Evolutionary conservation across 2,888 invertebrate species (phyloP).

Genomic region (Eubasilissa splendida): DNA sequence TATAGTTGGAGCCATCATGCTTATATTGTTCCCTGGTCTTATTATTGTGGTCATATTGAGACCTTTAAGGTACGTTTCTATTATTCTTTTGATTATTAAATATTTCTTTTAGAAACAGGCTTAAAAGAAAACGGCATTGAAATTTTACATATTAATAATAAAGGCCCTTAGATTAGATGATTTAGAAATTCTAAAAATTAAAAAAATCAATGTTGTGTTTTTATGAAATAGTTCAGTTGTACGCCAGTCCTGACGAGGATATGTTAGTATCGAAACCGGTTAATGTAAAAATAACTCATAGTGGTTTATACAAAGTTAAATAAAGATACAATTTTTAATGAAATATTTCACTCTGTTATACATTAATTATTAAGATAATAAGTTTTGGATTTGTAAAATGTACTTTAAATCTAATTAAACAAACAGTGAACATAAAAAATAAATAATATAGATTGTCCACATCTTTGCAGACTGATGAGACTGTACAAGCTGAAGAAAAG

Average conservation of each 20-base stretch:
- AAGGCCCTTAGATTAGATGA: too few species aligned
- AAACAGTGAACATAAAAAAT: background rate
- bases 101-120: background rate
- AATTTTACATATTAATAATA: too few species aligned
- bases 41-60: conserved; percentile 83
- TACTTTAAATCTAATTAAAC: conserved; percentile 12
- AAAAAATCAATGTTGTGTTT: too few species aligned
- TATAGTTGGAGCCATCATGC: conserved; percentile 77
- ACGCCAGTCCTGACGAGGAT: too few species aligned
- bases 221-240: too few species aligned
- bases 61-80: conserved; percentile 72
- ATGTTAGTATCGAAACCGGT: too few species aligned
- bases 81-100: background rate
- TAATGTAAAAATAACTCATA: too few species aligned
- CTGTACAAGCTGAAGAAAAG: conserved; percentile 86
- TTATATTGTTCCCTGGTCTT: conserved; percentile 78
- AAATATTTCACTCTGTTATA: too few species aligned
- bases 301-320: too few species aligned
- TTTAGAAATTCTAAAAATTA: too few species aligned
- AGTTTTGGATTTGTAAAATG: background rate
- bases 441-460: background rate
- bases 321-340: too few species aligned
- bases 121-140: too few species aligned
- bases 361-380: background rate
- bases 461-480: conserved; percentile 71